Evolutionary conservation across 2,797 vertebrate genomes (phyloP).

Genomic region (Phrynocephalus guinanensis): DNA sequence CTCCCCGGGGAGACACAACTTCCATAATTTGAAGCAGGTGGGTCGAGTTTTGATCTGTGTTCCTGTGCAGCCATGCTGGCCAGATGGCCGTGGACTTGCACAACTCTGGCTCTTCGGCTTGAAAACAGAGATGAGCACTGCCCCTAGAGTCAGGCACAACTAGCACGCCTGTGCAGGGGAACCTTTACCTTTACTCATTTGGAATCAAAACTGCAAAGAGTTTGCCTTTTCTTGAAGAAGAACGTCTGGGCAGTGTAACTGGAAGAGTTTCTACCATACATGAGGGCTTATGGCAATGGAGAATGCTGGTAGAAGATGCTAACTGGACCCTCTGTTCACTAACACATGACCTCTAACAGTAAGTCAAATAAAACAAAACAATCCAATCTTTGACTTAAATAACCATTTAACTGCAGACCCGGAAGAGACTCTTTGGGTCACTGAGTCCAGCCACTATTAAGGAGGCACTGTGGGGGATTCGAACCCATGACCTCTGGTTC

Average conservation of each 20-base stretch:
- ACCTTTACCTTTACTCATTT: background rate
- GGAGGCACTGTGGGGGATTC: no score
- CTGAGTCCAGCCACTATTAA: no score
- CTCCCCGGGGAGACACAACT: background rate
- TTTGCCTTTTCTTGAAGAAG: background rate
- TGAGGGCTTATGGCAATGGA: no score
- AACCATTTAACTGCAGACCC: no score
- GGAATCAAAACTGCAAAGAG: background rate
- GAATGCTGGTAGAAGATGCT: background rate
- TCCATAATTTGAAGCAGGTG: background rate
- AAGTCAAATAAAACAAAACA: background rate
- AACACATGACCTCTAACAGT: background rate
- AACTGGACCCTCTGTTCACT: background rate
- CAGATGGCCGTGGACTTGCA: no score
- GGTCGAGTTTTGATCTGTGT: background rate
- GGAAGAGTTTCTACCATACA: background rate
- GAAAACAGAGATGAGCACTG: no score
- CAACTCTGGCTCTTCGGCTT: no score
- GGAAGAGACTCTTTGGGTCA: no score
- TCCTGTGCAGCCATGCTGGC: no score
- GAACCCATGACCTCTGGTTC: no score
- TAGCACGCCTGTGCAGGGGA: no score
- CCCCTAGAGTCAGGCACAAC: no score
- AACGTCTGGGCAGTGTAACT: background rate
- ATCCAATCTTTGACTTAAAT: background rate